Percentiles rank a stretch among this genome's conserved stretches.
Conservation (phyloP, 92 coral and sea anemone species). For the Palythoa grandiflora region DNA sequence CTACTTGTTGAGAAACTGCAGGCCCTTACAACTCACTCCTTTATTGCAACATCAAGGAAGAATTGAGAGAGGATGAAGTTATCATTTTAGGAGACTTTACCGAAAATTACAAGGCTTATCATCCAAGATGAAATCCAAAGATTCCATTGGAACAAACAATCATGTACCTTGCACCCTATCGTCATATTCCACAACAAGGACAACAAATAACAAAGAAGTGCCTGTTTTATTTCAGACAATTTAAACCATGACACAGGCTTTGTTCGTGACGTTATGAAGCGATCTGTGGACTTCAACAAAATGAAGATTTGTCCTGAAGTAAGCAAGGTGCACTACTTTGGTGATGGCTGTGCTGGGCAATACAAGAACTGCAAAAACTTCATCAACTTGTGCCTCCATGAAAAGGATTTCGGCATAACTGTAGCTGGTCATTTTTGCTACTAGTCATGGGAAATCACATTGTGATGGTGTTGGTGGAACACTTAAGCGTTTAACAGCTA, state of each 20-base stretch:
- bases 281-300: neutral
- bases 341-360: too few relatives aligned
- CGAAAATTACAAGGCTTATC: slow-evolving; percentile 35
- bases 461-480: slow-evolving; percentile 57
- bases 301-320: too few relatives aligned
- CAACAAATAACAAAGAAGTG: slow-evolving; percentile 39
- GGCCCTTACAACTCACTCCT: slow-evolving; percentile 19
- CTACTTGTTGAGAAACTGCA: slow-evolving; percentile 26
- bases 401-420: too few relatives aligned
- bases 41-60: slow-evolving; percentile 35
- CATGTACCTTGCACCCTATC: slow-evolving; percentile 52
- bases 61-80: slow-evolving; percentile 31
- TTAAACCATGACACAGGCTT: slow-evolving; percentile 41
- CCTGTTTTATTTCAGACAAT: slow-evolving; percentile 51
- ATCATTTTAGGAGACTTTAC: slow-evolving; percentile 46
- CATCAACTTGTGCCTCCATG: too few relatives aligned
- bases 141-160: slow-evolving; percentile 59
- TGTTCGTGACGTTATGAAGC: slow-evolving; percentile 43
- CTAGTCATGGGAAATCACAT: slow-evolving; percentile 55
- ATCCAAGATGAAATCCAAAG: too few relatives aligned
- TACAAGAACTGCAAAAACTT: too few relatives aligned
- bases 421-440: slow-evolving; percentile 31
- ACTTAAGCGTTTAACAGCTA: slow-evolving; percentile 35
- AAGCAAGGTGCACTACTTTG: too few relatives aligned
- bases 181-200: slow-evolving; percentile 43